phyloP scores from a whole-genome alignment of 2,888 invertebrate genomes.

The Onthophagus sagittarius region DNA sequence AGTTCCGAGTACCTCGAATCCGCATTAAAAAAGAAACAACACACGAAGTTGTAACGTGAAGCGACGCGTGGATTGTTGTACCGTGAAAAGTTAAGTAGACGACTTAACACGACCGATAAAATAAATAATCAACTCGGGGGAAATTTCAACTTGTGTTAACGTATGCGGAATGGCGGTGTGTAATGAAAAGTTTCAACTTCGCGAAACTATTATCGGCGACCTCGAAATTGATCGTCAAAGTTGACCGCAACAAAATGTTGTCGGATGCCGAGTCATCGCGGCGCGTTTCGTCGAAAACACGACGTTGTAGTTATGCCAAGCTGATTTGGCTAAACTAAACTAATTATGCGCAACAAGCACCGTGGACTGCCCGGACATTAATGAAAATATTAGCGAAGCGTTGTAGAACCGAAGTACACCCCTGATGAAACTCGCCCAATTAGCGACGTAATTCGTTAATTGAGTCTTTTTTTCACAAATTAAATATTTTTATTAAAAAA shows the following conservation, averaged over 20 bases:
- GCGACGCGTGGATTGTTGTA: neutral
- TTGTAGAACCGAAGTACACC: neutral
- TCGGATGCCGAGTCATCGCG: neutral
- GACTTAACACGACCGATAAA: neutral
- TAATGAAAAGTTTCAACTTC: neutral
- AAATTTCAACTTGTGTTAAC: neutral
- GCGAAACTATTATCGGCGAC: neutral
- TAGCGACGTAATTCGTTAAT: neutral
- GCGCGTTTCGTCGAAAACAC: neutral
- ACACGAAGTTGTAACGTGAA: neutral
- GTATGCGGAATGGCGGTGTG: neutral
- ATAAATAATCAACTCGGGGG: neutral
- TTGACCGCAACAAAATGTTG: neutral
- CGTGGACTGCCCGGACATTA: neutral
- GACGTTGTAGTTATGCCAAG: neutral
- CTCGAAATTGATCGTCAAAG: neutral
- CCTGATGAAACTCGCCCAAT: neutral
- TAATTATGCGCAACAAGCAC: neutral
- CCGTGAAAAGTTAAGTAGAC: neutral
- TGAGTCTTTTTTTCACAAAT: neutral
- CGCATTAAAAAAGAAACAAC: neutral
- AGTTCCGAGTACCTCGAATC: neutral
- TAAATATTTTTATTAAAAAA: neutral
- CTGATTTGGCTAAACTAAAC: neutral
- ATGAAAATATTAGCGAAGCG: neutral